These are phyloP conservation scores for Dysdera silvatica DNA, from an alignment of 1,140 invertebrate genomes.

Conservation along the genomic window DNA sequence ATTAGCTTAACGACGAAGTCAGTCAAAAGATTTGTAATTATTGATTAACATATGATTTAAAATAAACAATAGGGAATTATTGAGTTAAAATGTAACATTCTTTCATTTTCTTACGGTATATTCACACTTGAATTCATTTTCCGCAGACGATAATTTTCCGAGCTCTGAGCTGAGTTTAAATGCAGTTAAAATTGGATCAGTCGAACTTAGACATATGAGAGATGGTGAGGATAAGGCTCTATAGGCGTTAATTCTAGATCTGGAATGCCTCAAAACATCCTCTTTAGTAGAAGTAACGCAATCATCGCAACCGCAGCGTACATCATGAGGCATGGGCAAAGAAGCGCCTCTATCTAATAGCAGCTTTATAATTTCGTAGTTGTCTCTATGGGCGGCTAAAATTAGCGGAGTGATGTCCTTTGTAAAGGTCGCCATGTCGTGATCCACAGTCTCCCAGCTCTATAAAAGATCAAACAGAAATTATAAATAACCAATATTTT, in stretches of 20 bases:
- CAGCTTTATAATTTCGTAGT: slow-evolving; percentile 86
- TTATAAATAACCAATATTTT: too few relatives aligned
- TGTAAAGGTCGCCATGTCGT: slow-evolving; percentile 72
- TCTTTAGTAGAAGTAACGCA: slow-evolving; percentile 66
- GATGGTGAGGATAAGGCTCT: slow-evolving; percentile 79
- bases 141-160: slow-evolving; percentile 70
- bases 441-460: slow-evolving; percentile 79
- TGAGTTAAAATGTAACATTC: slow-evolving; percentile 25
- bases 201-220: slow-evolving; percentile 80
- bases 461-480: too few relatives aligned
- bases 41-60: background rate
- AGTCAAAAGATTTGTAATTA: background rate
- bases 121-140: slow-evolving; percentile 87
- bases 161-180: slow-evolving; percentile 89
- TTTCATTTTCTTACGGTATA: slow-evolving; percentile 55
- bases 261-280: slow-evolving; percentile 70
- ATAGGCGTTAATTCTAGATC: slow-evolving; percentile 88
- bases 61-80: background rate
- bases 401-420: slow-evolving; percentile 81
- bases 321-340: slow-evolving; percentile 77
- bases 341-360: slow-evolving; percentile 77
- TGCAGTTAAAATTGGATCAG: slow-evolving; percentile 83
- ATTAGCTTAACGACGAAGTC: too few relatives aligned
- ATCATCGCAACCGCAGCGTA: slow-evolving; percentile 79
- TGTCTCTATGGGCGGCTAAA: slow-evolving; percentile 80